A percentile compares a stretch with the other conserved stretches of the same genome.
Conservation (phyloP, 2,888 invertebrate species). For the Ormyrus pomaceus region DNA sequence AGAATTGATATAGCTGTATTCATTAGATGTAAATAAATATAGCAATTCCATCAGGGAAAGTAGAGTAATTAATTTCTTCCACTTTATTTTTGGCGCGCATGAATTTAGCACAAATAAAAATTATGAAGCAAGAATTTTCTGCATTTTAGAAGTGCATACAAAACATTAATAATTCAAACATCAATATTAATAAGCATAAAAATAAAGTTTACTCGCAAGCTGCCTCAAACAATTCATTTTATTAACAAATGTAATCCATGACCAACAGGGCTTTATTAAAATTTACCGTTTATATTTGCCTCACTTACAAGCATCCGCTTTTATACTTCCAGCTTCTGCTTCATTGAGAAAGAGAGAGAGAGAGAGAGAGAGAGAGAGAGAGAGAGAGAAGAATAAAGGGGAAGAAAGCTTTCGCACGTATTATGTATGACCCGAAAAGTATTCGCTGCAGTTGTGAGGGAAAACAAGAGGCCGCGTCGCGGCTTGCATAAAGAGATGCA, state of each 20-base stretch:
- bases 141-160: too few relatives aligned
- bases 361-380: not conserved
- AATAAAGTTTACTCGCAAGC: not conserved
- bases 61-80: too few relatives aligned
- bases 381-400: not conserved
- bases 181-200: not conserved
- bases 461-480: slow-evolving; percentile 1
- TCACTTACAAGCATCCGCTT: not conserved
- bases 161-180: too few relatives aligned
- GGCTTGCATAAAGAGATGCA: not conserved
- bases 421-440: not conserved
- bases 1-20: too few relatives aligned
- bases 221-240: slow-evolving; percentile 42
- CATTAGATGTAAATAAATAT: too few relatives aligned
- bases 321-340: not conserved
- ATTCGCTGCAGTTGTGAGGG: too few relatives aligned
- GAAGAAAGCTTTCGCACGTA: not conserved
- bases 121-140: too few relatives aligned
- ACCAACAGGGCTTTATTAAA: slow-evolving; percentile 28
- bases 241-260: slow-evolving; percentile 49
- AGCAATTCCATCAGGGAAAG: too few relatives aligned
- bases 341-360: slow-evolving; percentile 3
- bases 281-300: slow-evolving; percentile 33
- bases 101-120: too few relatives aligned
- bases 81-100: too few relatives aligned